These are phyloP conservation scores for Stegastes partitus DNA, from an alignment of 2,113 vertebrate genomes.

Conservation along the genomic window DNA sequence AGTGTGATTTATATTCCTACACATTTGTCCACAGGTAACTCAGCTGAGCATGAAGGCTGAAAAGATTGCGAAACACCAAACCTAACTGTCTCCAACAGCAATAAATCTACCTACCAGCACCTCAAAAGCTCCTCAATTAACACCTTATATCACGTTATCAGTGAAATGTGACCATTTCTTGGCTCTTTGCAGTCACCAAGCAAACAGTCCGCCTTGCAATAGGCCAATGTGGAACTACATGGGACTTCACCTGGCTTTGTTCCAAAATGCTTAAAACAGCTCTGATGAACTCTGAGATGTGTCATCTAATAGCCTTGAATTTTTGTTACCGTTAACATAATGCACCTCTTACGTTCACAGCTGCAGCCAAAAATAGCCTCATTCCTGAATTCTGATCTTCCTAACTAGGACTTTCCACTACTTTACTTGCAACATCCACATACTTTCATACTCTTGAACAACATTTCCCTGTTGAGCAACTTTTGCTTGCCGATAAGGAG, in stretches of 20 bases:
- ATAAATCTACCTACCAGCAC: no score
- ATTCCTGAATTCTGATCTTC: background rate
- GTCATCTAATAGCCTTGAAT: background rate
- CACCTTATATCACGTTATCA: background rate
- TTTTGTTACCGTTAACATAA: background rate
- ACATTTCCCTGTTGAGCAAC: constrained; percentile 52
- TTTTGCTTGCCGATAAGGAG: constrained; percentile 39
- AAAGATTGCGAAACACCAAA: background rate
- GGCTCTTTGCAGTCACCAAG: no score
- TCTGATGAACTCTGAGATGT: background rate
- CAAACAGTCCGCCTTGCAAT: no score
- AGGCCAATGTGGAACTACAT: no score
- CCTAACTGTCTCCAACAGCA: background rate
- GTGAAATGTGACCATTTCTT: no score
- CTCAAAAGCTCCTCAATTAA: background rate
- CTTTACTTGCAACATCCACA: constrained; percentile 39
- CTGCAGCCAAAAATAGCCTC: background rate
- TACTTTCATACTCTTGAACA: constrained; percentile 28
- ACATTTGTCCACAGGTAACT: background rate
- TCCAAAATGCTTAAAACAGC: background rate
- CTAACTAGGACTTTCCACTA: constrained; percentile 7
- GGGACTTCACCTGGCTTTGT: background rate
- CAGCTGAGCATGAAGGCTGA: background rate
- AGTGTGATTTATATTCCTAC: background rate
- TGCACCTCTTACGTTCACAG: background rate